These are phyloP conservation scores for Atrina japonica DNA, from an alignment of 2,888 invertebrate genomes.

Conservation along the genomic window DNA sequence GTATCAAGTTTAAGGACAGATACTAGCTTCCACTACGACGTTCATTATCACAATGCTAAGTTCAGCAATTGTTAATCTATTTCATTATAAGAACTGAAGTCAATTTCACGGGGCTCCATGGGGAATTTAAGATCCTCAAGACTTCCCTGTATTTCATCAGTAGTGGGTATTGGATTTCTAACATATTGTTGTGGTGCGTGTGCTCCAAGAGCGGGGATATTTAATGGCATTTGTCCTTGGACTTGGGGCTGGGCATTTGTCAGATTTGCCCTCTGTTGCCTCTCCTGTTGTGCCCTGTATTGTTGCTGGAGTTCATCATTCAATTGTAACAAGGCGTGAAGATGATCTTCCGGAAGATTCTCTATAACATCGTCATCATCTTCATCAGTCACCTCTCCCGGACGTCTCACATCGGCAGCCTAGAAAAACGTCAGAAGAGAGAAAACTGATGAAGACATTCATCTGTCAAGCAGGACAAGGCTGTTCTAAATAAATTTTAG, in stretches of 20 bases:
- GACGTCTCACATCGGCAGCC: constrained; percentile 40
- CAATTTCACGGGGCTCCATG: constrained; percentile 5
- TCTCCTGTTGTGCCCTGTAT: background rate
- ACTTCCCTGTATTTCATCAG: background rate
- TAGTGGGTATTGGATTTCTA: background rate
- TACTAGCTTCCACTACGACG: no score
- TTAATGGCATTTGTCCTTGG: background rate
- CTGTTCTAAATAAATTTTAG: no score
- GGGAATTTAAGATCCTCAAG: constrained; percentile 2
- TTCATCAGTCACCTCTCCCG: constrained; percentile 44
- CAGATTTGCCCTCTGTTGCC: background rate
- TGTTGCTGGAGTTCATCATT: constrained; percentile 55
- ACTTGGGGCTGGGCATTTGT: background rate
- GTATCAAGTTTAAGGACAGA: no score
- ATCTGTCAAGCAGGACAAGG: background rate
- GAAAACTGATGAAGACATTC: constrained; percentile 39
- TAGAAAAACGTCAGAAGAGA: constrained; percentile 63
- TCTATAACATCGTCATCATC: constrained; percentile 37
- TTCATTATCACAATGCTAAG: no score
- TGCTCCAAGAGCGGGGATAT: no score
- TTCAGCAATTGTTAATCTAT: background rate
- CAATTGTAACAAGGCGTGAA: constrained; percentile 58
- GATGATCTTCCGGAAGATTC: constrained; percentile 54
- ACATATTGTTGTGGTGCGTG: background rate
- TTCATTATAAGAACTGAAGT: constrained; percentile 1